Percentiles rank a stretch among this genome's conserved stretches.
These are phyloP conservation scores for Drosophila repletoides DNA, from an alignment of 1,140 invertebrate genomes.

Conservation along the genomic window DNA sequence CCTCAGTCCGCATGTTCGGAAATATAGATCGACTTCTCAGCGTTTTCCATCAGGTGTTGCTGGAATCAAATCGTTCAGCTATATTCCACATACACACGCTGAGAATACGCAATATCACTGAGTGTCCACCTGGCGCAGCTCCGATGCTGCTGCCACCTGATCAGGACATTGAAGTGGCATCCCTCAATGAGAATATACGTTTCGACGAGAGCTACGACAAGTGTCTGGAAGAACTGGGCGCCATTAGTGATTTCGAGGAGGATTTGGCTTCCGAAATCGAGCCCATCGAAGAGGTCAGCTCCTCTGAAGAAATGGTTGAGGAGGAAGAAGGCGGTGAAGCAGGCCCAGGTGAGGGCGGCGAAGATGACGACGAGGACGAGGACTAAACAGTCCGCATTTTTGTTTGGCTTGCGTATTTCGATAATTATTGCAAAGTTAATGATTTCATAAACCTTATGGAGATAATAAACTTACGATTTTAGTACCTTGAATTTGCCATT, in stretches of 20 bases:
- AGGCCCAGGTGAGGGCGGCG: conserved; percentile 37
- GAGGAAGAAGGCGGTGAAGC: conserved; percentile 65
- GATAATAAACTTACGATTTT: too few relatives aligned
- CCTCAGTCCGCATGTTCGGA: conserved; percentile 66
- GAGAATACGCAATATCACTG: conserved; percentile 55
- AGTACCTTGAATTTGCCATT: too few relatives aligned
- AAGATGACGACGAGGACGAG: conserved; percentile 51
- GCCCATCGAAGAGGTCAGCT: conserved; percentile 63
- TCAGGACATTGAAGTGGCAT: conserved; percentile 57
- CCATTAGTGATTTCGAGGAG: conserved; percentile 72
- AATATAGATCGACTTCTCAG: conserved; percentile 64
- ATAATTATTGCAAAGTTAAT: not conserved
- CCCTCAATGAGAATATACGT: conserved; percentile 69
- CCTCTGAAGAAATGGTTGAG: conserved; percentile 71
- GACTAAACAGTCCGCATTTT: not conserved
- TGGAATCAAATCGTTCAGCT: conserved; percentile 71
- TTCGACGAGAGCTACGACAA: conserved; percentile 74
- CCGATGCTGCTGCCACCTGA: conserved; percentile 52
- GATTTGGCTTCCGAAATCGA: conserved; percentile 70
- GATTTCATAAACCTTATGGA: too few relatives aligned
- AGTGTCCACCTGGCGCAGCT: conserved; percentile 59
- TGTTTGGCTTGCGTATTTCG: not conserved
- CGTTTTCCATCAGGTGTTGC: conserved; percentile 67
- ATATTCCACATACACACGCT: conserved; percentile 66
- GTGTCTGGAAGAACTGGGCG: conserved; percentile 65